These are phyloP conservation scores for Clostera curtula DNA, from an alignment of 2,888 invertebrate genomes.

Conservation along the genomic window DNA sequence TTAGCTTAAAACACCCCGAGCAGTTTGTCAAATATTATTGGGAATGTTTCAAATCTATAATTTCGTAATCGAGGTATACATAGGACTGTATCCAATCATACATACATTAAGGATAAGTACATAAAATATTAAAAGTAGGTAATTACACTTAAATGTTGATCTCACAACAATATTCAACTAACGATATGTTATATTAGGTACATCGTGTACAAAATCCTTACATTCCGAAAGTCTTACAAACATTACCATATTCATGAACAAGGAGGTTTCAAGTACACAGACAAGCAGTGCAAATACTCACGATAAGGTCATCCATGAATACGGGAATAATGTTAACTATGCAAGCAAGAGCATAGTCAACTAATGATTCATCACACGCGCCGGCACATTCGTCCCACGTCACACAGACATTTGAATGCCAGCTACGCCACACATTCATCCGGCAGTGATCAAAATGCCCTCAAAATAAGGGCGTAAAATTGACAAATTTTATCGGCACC, in stretches of 20 bases:
- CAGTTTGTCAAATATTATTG: slow-evolving; percentile 43
- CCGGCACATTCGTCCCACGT: slow-evolving; percentile 12
- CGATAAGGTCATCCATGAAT: slow-evolving; percentile 32
- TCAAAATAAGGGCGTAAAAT: slow-evolving; percentile 14
- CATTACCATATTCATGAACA: slow-evolving; percentile 34
- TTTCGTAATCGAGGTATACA: slow-evolving; percentile 31
- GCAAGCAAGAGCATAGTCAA: slow-evolving; percentile 10
- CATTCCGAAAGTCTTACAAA: slow-evolving; percentile 19
- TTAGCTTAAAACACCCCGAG: slow-evolving; percentile 30
- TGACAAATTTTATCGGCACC: slow-evolving; percentile 30
- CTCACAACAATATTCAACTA: slow-evolving; percentile 17
- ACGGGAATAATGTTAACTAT: slow-evolving; percentile 24
- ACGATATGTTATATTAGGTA: slow-evolving; percentile 16
- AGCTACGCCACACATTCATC: slow-evolving; percentile 10
- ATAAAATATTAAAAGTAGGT: slow-evolving; percentile 14
- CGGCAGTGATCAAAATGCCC: slow-evolving; percentile 10
- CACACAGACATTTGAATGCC: slow-evolving; percentile 12
- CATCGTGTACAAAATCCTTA: slow-evolving; percentile 22
- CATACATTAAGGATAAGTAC: slow-evolving; percentile 11
- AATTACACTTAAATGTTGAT: slow-evolving; percentile 7
- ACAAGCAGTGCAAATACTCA: slow-evolving; percentile 12
- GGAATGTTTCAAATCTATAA: slow-evolving; percentile 49
- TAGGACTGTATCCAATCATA: slow-evolving; percentile 18
- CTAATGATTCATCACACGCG: slow-evolving; percentile 15
- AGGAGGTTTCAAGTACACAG: slow-evolving; percentile 20